Conservation (phyloP, 2,888 invertebrate genomes). For the Trypoxylon attenuatum region DNA sequence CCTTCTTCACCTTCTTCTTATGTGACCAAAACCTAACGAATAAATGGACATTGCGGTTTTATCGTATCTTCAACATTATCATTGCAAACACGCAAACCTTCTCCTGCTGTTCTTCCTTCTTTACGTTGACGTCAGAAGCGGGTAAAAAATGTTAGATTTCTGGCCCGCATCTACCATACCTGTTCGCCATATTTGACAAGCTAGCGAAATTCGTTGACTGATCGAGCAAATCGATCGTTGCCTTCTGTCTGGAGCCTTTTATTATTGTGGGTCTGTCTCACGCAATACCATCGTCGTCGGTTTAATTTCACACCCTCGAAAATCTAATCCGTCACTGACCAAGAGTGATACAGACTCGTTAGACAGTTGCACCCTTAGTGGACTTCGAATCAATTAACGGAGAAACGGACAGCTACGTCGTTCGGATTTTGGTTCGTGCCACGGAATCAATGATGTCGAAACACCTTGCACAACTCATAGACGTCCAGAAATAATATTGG, state of each 20-base stretch:
- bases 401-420: not conserved
- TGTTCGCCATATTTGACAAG: constrained; percentile 1
- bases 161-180: constrained; percentile 4
- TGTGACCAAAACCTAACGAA: too few relatives aligned
- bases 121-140: constrained; percentile 3
- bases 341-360: too few relatives aligned
- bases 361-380: too few relatives aligned
- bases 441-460: not conserved
- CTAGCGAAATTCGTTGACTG: constrained; percentile 18
- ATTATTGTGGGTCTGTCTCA: too few relatives aligned
- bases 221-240: not conserved
- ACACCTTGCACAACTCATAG: not conserved
- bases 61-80: not conserved
- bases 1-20: too few relatives aligned
- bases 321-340: too few relatives aligned
- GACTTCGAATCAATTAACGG: not conserved
- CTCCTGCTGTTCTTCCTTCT: not conserved
- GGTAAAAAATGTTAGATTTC: constrained; percentile 16
- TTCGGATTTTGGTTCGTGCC: not conserved
- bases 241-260: not conserved
- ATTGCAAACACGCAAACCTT: not conserved
- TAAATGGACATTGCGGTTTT: not conserved
- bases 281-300: too few relatives aligned
- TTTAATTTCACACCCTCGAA: too few relatives aligned
- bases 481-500: not conserved